Percentiles rank a stretch among this genome's conserved stretches.
Evolutionary conservation across 2,888 invertebrate species (phyloP).

Genomic region (Plagodis pulveraria): DNA sequence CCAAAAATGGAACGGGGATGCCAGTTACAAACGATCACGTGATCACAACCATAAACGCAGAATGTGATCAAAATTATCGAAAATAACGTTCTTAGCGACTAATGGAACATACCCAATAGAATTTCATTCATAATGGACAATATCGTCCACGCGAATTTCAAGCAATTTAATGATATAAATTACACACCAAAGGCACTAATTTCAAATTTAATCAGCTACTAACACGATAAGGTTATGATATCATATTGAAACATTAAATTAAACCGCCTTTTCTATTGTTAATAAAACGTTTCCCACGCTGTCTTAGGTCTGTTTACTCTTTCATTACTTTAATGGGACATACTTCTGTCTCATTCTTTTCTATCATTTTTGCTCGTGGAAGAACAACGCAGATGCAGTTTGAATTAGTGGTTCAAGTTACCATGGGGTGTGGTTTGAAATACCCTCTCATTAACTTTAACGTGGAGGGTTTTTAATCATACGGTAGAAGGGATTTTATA

Average conservation of each 20-base stretch:
- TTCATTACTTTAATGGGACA: slow-evolving; percentile 42
- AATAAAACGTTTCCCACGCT: slow-evolving; percentile 62
- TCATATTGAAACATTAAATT: slow-evolving; percentile 10
- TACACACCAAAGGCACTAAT: too few species aligned
- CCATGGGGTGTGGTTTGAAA: slow-evolving; percentile 67
- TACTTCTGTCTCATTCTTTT: slow-evolving; percentile 49
- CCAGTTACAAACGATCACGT: too few species aligned
- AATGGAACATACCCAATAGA: too few species aligned
- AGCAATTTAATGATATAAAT: too few species aligned
- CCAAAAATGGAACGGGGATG: too few species aligned
- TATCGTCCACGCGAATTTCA: too few species aligned
- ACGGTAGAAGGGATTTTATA: slow-evolving; percentile 64
- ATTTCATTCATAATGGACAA: too few species aligned
- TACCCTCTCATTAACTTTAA: slow-evolving; percentile 76
- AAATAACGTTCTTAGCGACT: too few species aligned
- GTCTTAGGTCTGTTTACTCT: slow-evolving; percentile 30
- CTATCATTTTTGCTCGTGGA: slow-evolving; percentile 17
- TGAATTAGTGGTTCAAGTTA: slow-evolving; percentile 60
- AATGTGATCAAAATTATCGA: too few species aligned
- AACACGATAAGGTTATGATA: too few species aligned
- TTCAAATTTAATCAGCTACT: too few species aligned
- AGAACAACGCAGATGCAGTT: slow-evolving; percentile 60
- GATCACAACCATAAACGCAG: too few species aligned
- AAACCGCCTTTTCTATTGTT: slow-evolving; percentile 34
- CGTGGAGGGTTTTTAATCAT: slow-evolving; percentile 68